phyloP scores from a whole-genome alignment of 2,113 vertebrate genomes.

The Eudyptes chrysolophus region DNA sequence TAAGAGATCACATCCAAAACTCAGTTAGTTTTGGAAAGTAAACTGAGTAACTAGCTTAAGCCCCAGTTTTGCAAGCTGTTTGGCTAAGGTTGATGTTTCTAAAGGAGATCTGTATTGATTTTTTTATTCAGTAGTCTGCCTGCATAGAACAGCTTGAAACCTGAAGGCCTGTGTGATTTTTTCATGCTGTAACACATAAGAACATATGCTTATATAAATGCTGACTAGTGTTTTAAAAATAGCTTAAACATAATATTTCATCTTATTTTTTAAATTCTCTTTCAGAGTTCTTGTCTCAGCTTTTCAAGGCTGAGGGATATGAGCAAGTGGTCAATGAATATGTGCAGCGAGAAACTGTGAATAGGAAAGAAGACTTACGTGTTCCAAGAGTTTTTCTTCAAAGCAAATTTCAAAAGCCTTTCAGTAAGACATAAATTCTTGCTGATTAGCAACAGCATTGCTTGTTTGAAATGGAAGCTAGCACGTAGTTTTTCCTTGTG shows the following conservation, averaged over 20 bases:
- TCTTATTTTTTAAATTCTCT: neutral
- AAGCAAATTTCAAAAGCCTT: slow-evolving; percentile 88
- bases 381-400: slow-evolving; percentile 94
- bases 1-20: neutral
- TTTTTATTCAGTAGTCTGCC: neutral
- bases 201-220: neutral
- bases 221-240: slow-evolving; percentile 16
- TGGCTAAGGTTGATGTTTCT: neutral
- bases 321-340: slow-evolving; percentile 83
- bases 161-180: neutral
- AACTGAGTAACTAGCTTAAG: neutral
- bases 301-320: slow-evolving; percentile 82
- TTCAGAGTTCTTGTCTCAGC: slow-evolving; percentile 84
- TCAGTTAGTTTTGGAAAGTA: neutral
- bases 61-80: neutral
- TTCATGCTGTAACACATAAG: neutral
- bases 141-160: neutral
- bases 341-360: slow-evolving; percentile 91
- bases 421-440: neutral
- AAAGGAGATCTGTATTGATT: neutral
- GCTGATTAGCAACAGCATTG: neutral
- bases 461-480: neutral
- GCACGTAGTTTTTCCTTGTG: neutral
- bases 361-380: slow-evolving; percentile 91
- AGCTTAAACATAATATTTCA: neutral